Evolutionary conservation across 2,888 invertebrate species (phyloP).

Genomic region (Mechanitis mazaeus): DNA sequence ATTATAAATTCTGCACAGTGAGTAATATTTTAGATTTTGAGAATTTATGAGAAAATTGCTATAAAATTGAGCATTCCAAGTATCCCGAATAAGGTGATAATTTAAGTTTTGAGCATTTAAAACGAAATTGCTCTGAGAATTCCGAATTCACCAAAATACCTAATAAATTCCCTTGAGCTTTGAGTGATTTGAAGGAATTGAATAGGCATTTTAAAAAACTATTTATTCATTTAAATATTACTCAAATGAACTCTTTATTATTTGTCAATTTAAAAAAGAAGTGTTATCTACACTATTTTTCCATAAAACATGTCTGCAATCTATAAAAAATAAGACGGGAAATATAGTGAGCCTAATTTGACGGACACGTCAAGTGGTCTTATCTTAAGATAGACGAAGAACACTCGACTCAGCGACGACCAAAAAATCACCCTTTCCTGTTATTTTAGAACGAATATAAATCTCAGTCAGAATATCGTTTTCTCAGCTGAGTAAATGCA

Average conservation of each 20-base stretch:
- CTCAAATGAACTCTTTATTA: too few relatives aligned
- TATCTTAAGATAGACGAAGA: slow-evolving; percentile 25
- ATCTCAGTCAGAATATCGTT: slow-evolving; percentile 5
- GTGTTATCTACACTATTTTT: too few relatives aligned
- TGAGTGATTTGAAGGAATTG: too few relatives aligned
- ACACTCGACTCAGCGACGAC: slow-evolving; percentile 22
- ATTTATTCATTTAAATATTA: too few relatives aligned
- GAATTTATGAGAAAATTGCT: not conserved
- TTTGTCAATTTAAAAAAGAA: too few relatives aligned
- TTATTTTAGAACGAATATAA: slow-evolving; percentile 18
- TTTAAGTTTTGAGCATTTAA: not conserved
- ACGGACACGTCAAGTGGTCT: slow-evolving; percentile 25
- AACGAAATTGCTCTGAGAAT: not conserved
- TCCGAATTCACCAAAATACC: not conserved
- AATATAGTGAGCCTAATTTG: slow-evolving; percentile 24
- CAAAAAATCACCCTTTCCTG: slow-evolving; percentile 21
- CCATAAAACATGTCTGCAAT: not conserved
- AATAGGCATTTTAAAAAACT: too few relatives aligned
- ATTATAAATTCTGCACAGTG: too few relatives aligned
- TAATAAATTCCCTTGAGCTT: too few relatives aligned
- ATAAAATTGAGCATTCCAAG: too few relatives aligned
- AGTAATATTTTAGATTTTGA: not conserved
- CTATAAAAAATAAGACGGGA: slow-evolving; percentile 7
- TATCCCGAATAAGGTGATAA: not conserved
- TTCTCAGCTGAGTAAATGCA: too few relatives aligned